Evolutionary conservation across 2,888 invertebrate genomes (phyloP).

Genomic region (Clunio marinus): DNA sequence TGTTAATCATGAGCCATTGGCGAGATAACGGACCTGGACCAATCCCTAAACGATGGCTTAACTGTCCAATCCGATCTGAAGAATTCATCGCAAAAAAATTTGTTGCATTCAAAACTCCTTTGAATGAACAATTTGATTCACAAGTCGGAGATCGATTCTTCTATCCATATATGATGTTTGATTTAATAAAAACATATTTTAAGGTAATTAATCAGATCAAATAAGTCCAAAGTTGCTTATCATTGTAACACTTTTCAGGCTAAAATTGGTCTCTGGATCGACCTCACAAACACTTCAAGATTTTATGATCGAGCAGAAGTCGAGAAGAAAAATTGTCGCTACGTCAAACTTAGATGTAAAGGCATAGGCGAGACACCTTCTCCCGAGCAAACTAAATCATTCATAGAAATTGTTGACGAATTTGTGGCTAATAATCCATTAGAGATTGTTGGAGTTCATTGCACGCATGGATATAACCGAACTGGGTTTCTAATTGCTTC

Average conservation of each 20-base stretch:
- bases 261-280: slow-evolving; percentile 92
- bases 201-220: too few species aligned
- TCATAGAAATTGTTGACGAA: slow-evolving; percentile 72
- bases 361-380: slow-evolving; percentile 93
- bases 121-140: slow-evolving; percentile 74
- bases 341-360: slow-evolving; percentile 82
- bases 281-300: slow-evolving; percentile 89
- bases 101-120: slow-evolving; percentile 91
- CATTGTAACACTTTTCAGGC: slow-evolving; percentile 54
- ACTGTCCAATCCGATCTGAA: slow-evolving; percentile 78
- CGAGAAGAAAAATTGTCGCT: slow-evolving; percentile 70
- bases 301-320: slow-evolving; percentile 85
- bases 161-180: slow-evolving; percentile 81
- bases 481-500: slow-evolving; percentile 93
- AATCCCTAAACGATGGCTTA: slow-evolving; percentile 82
- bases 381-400: slow-evolving; percentile 74
- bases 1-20: slow-evolving; percentile 27
- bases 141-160: slow-evolving; percentile 84
- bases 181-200: slow-evolving; percentile 63
- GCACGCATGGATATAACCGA: slow-evolving; percentile 97
- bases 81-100: slow-evolving; percentile 75
- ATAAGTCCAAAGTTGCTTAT: too few species aligned
- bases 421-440: slow-evolving; percentile 77
- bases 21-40: slow-evolving; percentile 54
- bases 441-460: slow-evolving; percentile 72